Evolutionary conservation across 2,888 invertebrate species (phyloP).

Genomic region (Dorcus parallelipipedus): DNA sequence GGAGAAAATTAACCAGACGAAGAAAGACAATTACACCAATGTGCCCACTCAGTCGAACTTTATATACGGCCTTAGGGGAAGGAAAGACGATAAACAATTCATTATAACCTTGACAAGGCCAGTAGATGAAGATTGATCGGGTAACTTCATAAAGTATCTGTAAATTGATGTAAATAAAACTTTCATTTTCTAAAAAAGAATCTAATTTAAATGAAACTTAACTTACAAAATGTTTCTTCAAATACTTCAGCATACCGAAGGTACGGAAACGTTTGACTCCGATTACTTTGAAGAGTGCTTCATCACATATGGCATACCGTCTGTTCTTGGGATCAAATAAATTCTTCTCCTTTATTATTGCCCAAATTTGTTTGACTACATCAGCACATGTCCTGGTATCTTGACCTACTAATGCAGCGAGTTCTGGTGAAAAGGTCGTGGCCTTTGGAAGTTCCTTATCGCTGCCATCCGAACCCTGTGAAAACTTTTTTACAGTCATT

Average conservation of each 20-base stretch:
- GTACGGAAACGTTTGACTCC: constrained; percentile 90
- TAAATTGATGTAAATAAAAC: too few relatives aligned
- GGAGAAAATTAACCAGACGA: constrained; percentile 50
- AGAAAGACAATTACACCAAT: constrained; percentile 46
- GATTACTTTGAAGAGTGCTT: constrained; percentile 82
- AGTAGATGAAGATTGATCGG: constrained; percentile 30
- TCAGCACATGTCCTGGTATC: constrained; percentile 83
- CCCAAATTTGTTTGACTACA: constrained; percentile 88
- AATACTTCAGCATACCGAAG: constrained; percentile 96
- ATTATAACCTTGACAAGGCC: constrained; percentile 48
- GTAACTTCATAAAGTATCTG: too few relatives aligned
- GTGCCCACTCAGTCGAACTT: constrained; percentile 47
- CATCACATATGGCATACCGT: constrained; percentile 92
- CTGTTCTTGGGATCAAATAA: constrained; percentile 92
- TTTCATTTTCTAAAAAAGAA: too few relatives aligned
- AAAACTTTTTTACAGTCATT: not conserved
- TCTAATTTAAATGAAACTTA: constrained; percentile 38
- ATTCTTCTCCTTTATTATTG: constrained; percentile 83
- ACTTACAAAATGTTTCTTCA: constrained; percentile 83
- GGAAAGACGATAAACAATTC: constrained; percentile 55
- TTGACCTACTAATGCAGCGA: constrained; percentile 80
- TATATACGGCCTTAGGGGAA: constrained; percentile 59
- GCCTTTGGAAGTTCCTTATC: constrained; percentile 82
- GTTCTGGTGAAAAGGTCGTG: constrained; percentile 78
- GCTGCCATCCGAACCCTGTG: constrained; percentile 31